Evolutionary conservation across 2,888 invertebrate species (phyloP).

Genomic region (Aporophyla nigra): DNA sequence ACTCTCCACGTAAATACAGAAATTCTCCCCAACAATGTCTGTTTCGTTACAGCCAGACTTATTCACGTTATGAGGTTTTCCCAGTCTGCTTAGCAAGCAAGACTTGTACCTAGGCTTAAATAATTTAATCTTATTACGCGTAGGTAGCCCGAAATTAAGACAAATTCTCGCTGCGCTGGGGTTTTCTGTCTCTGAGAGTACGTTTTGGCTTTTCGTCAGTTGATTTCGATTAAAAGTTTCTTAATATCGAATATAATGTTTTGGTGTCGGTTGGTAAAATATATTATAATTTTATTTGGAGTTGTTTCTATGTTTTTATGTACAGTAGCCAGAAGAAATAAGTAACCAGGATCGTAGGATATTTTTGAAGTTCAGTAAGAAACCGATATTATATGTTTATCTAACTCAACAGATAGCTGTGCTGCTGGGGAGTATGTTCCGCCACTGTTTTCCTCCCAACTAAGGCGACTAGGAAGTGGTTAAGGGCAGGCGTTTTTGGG

Average conservation of each 20-base stretch:
- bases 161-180: slow-evolving; percentile 66
- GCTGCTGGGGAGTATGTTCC: too few species aligned
- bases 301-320: slow-evolving; percentile 7
- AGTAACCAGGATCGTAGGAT: too few species aligned
- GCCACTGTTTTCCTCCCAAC: too few species aligned
- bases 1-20: not conserved
- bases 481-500: too few species aligned
- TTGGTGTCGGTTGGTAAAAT: slow-evolving; percentile 59
- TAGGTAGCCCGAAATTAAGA: slow-evolving; percentile 51
- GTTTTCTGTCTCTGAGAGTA: slow-evolving; percentile 65
- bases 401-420: too few species aligned
- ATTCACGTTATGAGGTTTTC: slow-evolving; percentile 33
- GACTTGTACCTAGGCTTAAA: slow-evolving; percentile 48
- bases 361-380: too few species aligned
- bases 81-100: slow-evolving; percentile 56
- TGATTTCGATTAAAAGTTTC: slow-evolving; percentile 82
- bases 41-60: slow-evolving; percentile 32
- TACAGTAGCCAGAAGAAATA: not conserved
- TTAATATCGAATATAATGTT: slow-evolving; percentile 68
- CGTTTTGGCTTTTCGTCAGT: slow-evolving; percentile 68
- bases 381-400: too few species aligned
- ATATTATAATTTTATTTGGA: slow-evolving; percentile 53
- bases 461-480: too few species aligned
- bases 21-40: slow-evolving; percentile 20
- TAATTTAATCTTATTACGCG: slow-evolving; percentile 61